phyloP scores from a whole-genome alignment of 2,797 vertebrate species.

The Anableps anableps region DNA sequence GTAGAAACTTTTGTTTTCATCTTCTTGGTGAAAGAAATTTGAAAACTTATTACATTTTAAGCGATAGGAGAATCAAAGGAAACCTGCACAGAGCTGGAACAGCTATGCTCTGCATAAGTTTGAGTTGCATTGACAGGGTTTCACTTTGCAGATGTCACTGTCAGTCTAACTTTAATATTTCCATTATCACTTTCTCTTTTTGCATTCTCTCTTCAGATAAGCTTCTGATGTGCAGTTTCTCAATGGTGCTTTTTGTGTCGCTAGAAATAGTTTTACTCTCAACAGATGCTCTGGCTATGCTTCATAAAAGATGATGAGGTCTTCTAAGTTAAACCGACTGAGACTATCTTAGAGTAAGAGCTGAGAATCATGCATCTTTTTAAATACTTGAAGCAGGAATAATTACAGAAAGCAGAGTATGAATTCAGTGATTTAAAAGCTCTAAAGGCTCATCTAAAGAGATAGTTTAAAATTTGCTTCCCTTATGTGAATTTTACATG shows the following conservation, averaged over 20 bases:
- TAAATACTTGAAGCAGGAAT: background rate
- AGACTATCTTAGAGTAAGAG: background rate
- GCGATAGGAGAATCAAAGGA: background rate
- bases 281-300: background rate
- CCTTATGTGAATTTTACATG: background rate
- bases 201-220: background rate
- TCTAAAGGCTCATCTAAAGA: background rate
- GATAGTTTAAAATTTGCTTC: background rate
- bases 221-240: background rate
- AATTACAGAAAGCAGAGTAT: background rate
- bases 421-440: background rate
- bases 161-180: background rate
- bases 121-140: background rate
- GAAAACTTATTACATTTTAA: slow-evolving; percentile 1
- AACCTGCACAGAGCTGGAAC: background rate
- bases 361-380: background rate
- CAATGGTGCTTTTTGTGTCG: background rate
- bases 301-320: background rate
- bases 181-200: background rate
- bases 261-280: background rate
- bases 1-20: background rate
- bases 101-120: background rate
- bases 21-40: background rate
- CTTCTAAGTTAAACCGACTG: background rate
- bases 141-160: background rate